Evolutionary conservation across 2,888 invertebrate species (phyloP), one percentile per base, ranked within the genome.

Genomic region (Linnaemya vulpina): DNA sequence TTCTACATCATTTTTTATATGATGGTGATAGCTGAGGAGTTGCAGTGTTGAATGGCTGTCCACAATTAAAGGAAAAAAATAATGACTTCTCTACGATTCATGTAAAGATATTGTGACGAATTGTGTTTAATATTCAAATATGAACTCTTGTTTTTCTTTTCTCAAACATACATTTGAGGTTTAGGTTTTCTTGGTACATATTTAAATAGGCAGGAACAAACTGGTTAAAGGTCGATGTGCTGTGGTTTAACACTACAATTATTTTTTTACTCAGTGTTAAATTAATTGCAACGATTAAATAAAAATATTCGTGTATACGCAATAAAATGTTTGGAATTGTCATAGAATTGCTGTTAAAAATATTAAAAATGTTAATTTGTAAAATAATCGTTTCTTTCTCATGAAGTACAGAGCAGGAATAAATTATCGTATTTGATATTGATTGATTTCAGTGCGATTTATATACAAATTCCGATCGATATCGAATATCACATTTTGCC

Each of bases 11-110:
- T 70, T 63, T 73, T 65, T 43, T 25, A 49, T 58, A 13, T 70
- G 63, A 58, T 63, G 80, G 13, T 77, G 81, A 63, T 81, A 68
- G 58, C 67, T 58, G 74, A 62, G 76, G 80, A 62, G 82, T 74
- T 67, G 70, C 46, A 46, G 77, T 58, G 22, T 20, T 51, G 60
- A 60, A 67, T 76, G 46, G 46, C 40, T 68, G 67, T 58, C 71
- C 65, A 60, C 73, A 65, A 67, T 65, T 65, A 49, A 15, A n/a
- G n/a, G n/a, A 67, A 10, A 68, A 58, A 51, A 71, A 60, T 30
- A 40, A 63, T 83, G 83, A 70, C 71, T 80, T 77, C 46, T 73
- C 71, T 68, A 40, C 49, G 65, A 76, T 30, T 53, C 55, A 63
- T 51, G 67, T 46, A 25, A 43, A 46, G 9, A n/a, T 30, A 46